Conservation (phyloP, 2,797 vertebrate species). For the Synanceia verrucosa region DNA sequence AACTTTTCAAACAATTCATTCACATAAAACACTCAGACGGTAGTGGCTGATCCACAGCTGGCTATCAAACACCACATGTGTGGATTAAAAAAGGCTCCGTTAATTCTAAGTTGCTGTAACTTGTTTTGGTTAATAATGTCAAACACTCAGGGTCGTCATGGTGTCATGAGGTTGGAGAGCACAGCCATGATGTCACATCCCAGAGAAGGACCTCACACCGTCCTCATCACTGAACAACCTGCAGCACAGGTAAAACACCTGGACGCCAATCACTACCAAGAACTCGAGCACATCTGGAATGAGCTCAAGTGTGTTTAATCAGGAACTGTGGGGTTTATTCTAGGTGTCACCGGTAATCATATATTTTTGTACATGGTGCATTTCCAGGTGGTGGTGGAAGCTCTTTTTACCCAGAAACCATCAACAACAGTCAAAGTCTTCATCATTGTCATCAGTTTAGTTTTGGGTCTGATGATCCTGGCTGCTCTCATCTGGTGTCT, state of each 20-base stretch:
- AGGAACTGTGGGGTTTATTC: not conserved
- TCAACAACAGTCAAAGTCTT: constrained; percentile 80
- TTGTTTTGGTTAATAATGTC: not conserved
- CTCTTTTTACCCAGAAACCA: constrained; percentile 87
- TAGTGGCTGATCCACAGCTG: no score
- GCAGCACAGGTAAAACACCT: constrained; percentile 69
- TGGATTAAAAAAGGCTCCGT: no score
- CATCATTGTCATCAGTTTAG: constrained; percentile 86
- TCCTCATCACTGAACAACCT: constrained; percentile 80
- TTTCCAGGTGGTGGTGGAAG: constrained; percentile 88
- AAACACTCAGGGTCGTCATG: constrained; percentile 86
- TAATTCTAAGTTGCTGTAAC: not conserved
- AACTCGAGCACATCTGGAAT: not conserved
- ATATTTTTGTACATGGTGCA: not conserved
- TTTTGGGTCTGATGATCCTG: constrained; percentile 86
- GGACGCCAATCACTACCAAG: not conserved
- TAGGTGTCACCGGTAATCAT: not conserved
- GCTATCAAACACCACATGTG: no score
- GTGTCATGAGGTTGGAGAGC: constrained; percentile 84
- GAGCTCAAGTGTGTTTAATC: not conserved
- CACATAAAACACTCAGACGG: not conserved
- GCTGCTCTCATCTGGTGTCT: constrained; percentile 86
- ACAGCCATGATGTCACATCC: constrained; percentile 80
- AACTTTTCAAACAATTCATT: not conserved
- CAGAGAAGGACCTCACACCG: constrained; percentile 76